Percentiles rank a stretch among this genome's conserved stretches.
phyloP scores from a whole-genome alignment of 2,797 vertebrate species.

The Anabacerthia variegaticeps region DNA sequence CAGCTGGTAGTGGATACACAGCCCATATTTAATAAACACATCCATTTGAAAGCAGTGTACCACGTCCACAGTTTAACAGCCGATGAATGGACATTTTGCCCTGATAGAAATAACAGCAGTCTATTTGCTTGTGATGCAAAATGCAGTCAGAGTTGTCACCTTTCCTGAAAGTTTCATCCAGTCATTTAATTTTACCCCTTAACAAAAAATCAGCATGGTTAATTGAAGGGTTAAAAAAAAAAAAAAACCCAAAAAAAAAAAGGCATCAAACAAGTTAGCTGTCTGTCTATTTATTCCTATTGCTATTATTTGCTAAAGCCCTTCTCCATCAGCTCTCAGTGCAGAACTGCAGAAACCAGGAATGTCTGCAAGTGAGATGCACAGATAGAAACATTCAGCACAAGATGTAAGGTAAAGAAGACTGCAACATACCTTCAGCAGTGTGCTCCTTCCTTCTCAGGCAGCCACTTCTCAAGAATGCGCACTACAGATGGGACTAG shows the following conservation, averaged over 20 bases:
- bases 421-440: constrained; percentile 67
- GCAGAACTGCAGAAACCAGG: background rate
- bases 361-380: constrained; percentile 32
- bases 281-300: background rate
- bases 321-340: background rate
- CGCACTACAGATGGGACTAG: constrained; percentile 38
- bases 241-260: no score
- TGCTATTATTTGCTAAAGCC: background rate
- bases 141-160: constrained; percentile 13
- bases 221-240: background rate
- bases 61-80: background rate
- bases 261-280: background rate
- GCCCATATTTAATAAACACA: constrained; percentile 5
- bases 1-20: background rate
- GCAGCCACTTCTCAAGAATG: background rate
- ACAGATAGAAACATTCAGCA: constrained; percentile 16
- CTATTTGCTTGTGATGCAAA: background rate
- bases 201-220: background rate
- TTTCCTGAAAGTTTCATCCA: constrained; percentile 60
- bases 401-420: constrained; percentile 1
- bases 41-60: background rate
- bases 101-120: background rate
- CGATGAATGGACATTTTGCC: background rate
- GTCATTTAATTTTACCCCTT: background rate
- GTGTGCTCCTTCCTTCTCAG: constrained; percentile 5